Base-by-base conservation (phyloP, 23 tunicate species). In the Clavelina lepadiformis region DNA sequence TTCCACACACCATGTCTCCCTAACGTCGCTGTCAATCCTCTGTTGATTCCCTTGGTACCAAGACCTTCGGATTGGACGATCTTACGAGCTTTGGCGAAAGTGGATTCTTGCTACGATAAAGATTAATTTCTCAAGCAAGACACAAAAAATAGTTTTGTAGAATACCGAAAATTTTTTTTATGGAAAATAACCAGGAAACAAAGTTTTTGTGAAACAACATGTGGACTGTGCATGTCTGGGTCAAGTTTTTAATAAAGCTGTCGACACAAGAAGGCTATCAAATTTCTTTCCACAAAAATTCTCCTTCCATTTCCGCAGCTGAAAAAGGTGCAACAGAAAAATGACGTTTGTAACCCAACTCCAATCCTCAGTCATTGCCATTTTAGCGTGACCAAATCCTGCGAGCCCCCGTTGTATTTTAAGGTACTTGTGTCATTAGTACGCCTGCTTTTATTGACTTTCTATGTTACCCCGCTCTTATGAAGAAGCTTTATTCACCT, bases 1-100 rank as follows among this genome's bases (percentile, higher is more conserved):
- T 93, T 93, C 98, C 98, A 93, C 25, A 93, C 88, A 7, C 98
- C 98, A 45, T 93, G 98, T 34, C 98, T 60, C 0, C 98, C 98
- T 41, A 93, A 45, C 22, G 98, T 93, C 7, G 98, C 98, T 15
- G 98, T 93, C 20, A 84, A 51, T 41, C 98, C 98, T 30, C 93
- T 59, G 69, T 83, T 83, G 35, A 93, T 69, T 11, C 98, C 98
- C 58, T 61, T 85, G 68, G 63, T 79, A 6, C 98, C 98, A 20
- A 53, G 49, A 1, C 98, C 98, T 1, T 81, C 83, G 1, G 47
- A 26, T 68, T 79, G 78, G 22, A 93, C 74, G 58, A 93, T 85
- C 27, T 67, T 35, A 1, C 84, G 71, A 18, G 93, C 93, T 93
- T 93, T 84, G 25, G 91, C 19, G 54, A 84, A 83, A 22, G 98